Base-by-base conservation (phyloP, 1,140 invertebrate genomes). In the Scaptomyza montana region DNA sequence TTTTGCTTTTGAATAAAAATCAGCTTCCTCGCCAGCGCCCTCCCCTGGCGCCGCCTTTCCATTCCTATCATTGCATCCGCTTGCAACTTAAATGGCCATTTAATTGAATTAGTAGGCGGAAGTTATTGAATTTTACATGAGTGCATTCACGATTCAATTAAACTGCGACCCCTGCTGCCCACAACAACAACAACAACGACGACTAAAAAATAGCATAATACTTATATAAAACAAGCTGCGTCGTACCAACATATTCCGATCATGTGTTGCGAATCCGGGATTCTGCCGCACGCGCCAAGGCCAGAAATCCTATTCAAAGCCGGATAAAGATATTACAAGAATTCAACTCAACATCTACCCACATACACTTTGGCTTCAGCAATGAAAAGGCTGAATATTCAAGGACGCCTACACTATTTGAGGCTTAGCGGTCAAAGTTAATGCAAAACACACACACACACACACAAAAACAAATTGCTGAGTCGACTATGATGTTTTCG, bases 101-200 rank as follows among this genome's bases (percentile, higher is more conserved):
- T 89, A 87, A 87, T 87, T 79, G 82, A 82, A 68, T 87, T 82
- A 84, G 84, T 65, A 36, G 65, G 72, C 62, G 79, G 72, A 84
- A 89, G 89, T 84, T 82, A 89, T 86, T 89, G 78, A 78, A 84
- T 89, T 86, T 84, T 53, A 67, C 84, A 86, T 89, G 84, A 87
- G 82, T 82, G 82, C 84, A 84, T 76, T 71, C 65, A 61, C 68
- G 79, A 89, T 89, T 89, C 45, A 71, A 87, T 87, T 89, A 82
- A 79, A 73, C 53, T 9, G 16, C 50, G 43, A 41, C 33, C 45
- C 21, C n/a, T 1, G 36, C 39, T 39, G 41, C 9, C 39, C 60
- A 60, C 61, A 71, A 51, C 63, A 56, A 60, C 56, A 33, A 41
- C n/a, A 4, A 25, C 21, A 4, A 25, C 21, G 2, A 25, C 21